These are phyloP conservation scores for Psittacula echo DNA, from an alignment of 2,797 vertebrate genomes.

Conservation along the genomic window DNA sequence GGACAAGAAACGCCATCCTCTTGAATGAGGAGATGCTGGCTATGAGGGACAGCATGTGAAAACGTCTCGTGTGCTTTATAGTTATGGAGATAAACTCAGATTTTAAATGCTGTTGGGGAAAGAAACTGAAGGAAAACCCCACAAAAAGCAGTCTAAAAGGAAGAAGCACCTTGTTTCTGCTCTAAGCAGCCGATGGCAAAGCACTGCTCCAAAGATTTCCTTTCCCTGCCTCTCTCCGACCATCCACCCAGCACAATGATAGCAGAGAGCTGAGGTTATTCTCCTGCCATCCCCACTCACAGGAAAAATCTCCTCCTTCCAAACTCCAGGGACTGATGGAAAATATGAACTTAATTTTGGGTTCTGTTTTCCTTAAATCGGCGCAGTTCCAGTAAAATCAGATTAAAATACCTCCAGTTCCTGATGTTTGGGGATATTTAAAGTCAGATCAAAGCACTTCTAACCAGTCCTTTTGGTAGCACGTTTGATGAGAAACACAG, in stretches of 20 bases:
- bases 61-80: fast-evolving
- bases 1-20: neutral
- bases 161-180: neutral
- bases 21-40: neutral
- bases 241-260: neutral
- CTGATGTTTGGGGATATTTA: conserved; percentile 73
- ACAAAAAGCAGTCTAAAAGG: neutral
- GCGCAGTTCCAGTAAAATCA: conserved; percentile 73
- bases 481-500: conserved; percentile 76
- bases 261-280: neutral
- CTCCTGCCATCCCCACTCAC: neutral
- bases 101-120: neutral
- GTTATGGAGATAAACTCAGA: fast-evolving
- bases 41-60: fast-evolving
- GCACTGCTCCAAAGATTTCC: neutral
- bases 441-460: conserved; percentile 73
- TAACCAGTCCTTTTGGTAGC: conserved; percentile 72
- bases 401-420: conserved; percentile 74
- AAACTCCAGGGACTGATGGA: neutral
- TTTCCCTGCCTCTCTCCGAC: neutral
- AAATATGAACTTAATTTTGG: conserved; percentile 69
- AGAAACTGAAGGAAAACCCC: neutral
- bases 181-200: neutral
- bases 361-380: conserved; percentile 67
- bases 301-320: neutral